Base-by-base conservation (phyloP, 2,888 invertebrate genomes). In the Invenusta paracnida region DNA sequence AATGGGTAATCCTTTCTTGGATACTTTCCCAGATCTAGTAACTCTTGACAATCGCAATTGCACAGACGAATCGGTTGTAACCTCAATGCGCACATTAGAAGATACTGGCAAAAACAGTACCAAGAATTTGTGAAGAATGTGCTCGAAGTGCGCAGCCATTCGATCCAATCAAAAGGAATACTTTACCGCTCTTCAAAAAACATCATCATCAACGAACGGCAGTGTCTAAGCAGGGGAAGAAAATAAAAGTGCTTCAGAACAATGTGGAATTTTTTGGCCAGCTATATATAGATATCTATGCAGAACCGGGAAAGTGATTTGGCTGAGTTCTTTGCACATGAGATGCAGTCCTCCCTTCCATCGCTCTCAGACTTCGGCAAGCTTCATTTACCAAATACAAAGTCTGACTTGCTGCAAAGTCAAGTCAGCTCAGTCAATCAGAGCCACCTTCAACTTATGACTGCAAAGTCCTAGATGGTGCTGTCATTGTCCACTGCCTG, bases 241-340 rank as follows among this genome's bases (percentile, higher is more conserved):
- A 85, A 66, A 48, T 83, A n/a, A 83, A 83, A 85, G 85, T 85
- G 13, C 86, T 86, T 25, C 30, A 86, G 0, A 86, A 67, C 0
- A 86, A 86, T 83, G 83, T 86, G 31, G 82, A 28, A 82, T 81
- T 84, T 17, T 87, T 86, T 81, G 67, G 31, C 30, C 31, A 79
- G 66, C 73, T 87, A 23, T 87, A 86, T 31, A 87, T 87, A n/a
- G n/a, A n/a, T 83, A 73, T 29, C 2, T 86, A 30, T n/a, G n/a
- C 79, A 87, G 48, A 30, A 30, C 66, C 5, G 86, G 23, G 48
- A 86, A 27, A 28, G 2, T 84, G 84, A 87, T 66, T 67, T 87
- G 73, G 30, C 27, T 13, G 79, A 87, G 67, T 86, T 86, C 84
- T 87, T 87, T 86, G 31, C 73, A 28, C 86, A 87, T 84, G 86